Base-by-base conservation (phyloP, 2,888 invertebrate species). In the Apamea sordens region DNA sequence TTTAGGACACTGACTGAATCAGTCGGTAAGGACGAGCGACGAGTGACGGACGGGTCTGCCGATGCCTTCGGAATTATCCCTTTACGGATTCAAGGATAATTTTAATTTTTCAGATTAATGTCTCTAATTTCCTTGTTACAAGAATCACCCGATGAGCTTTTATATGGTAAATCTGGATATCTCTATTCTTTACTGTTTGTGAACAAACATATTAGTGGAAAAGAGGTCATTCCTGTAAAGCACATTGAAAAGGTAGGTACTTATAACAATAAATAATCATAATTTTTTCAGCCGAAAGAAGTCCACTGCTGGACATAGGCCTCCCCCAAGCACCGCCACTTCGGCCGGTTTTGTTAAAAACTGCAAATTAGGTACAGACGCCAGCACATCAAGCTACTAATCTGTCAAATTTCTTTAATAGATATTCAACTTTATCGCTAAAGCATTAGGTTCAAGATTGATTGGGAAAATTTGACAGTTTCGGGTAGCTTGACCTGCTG, bases 161-260 rank as follows among this genome's bases (percentile, higher is more conserved):
- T 99, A 59, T 99, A 98, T 96, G 99, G 99, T 10, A 97, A 98
- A 92, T 97, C 97, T 87, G 99, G 99, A 36, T 99, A 98, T 93
- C 95, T 99, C 24, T 98, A 97, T 95, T 97, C 98, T 6, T 96
- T 99, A 73, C 94, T 99, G 15, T 98, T 98, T 96, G 97, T 98
- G 0, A 98, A 98, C 91, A 97, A 97, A 91, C 93, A 98, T 91
- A 95, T 98, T n/a, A 89, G 69, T 87, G 97, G 97, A 63, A 96
- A 97, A 56, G 96, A 97, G 74, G 94, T 97, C 15, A 97, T 98
- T 86, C 97, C 98, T 76, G 93, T 96, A 32, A 93, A 94, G 77
- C 94, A 97, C 70, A 97, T 98, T 80, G 96, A 96, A 93, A 97
- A 97, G 97, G 98, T 98, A 94, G 10, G 64, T 70, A 74, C 36